phyloP scores from a whole-genome alignment of 2,888 invertebrate genomes.

The Agrenia bidenticulata region DNA sequence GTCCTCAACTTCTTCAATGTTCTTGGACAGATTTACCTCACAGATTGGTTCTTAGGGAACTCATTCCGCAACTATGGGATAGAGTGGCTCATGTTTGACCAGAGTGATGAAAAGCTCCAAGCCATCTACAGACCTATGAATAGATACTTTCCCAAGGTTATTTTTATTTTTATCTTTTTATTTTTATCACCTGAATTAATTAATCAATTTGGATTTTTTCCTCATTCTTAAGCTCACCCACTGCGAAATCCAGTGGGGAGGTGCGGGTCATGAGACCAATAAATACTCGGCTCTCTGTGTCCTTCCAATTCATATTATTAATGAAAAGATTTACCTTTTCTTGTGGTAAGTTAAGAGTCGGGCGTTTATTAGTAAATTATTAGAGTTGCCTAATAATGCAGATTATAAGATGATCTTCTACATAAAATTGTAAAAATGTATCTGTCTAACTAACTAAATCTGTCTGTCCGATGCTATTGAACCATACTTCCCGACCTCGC shows the following conservation, averaged over 20 bases:
- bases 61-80: conserved; percentile 8
- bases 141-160: neutral
- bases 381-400: no score
- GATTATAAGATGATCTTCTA: no score
- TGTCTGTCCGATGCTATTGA: no score
- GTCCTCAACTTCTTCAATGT: conserved; percentile 71
- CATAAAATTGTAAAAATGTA: no score
- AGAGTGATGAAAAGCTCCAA: neutral
- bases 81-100: neutral
- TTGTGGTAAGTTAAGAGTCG: conserved; percentile 15
- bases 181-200: no score
- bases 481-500: no score
- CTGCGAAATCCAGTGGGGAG: neutral
- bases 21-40: conserved; percentile 54
- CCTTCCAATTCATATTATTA: conserved; percentile 13
- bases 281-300: neutral
- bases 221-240: neutral
- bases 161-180: no score
- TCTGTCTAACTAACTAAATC: no score
- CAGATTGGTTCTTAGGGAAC: conserved; percentile 12
- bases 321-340: conserved; percentile 18
- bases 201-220: no score
- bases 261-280: neutral
- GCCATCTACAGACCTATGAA: neutral
- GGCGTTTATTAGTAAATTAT: no score